phyloP scores from a whole-genome alignment of 2,113 vertebrate genomes.

The Sclerurus mexicanus region DNA sequence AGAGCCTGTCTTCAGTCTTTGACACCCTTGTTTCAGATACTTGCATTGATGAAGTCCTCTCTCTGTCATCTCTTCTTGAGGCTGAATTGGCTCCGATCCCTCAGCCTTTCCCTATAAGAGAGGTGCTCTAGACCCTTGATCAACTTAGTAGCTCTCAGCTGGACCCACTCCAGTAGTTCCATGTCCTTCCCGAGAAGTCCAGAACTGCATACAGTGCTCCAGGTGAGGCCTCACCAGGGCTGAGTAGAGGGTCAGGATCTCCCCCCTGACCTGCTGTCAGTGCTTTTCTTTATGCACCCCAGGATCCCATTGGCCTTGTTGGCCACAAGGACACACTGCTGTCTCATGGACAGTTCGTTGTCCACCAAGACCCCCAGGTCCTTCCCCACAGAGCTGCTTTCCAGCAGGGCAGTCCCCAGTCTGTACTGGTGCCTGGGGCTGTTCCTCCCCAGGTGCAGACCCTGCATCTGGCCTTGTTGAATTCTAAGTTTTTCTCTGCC shows the following conservation, averaged over 20 bases:
- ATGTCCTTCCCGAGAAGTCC: neutral
- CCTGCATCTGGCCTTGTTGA: neutral
- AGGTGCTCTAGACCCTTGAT: neutral
- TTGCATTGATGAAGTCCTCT: neutral
- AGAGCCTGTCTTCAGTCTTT: neutral
- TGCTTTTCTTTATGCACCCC: neutral
- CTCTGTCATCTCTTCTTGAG: neutral
- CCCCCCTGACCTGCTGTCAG: fast-evolving
- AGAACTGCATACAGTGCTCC: neutral
- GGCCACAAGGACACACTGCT: neutral
- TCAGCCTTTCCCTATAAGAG: neutral
- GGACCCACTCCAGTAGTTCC: fast-evolving
- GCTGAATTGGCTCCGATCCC: neutral
- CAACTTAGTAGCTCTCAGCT: neutral
- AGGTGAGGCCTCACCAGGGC: neutral
- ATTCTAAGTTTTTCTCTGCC: neutral
- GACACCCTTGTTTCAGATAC: neutral
- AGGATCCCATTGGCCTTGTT: neutral
- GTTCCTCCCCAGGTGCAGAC: fast-evolving
- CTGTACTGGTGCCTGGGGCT: neutral
- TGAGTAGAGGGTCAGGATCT: neutral
- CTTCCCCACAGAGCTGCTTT: neutral
- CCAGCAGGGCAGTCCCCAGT: neutral
- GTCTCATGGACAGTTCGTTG: neutral
- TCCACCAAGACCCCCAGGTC: neutral